Conservation (phyloP, 1,140 invertebrate genomes). For the Metopolophium dirhodum region DNA sequence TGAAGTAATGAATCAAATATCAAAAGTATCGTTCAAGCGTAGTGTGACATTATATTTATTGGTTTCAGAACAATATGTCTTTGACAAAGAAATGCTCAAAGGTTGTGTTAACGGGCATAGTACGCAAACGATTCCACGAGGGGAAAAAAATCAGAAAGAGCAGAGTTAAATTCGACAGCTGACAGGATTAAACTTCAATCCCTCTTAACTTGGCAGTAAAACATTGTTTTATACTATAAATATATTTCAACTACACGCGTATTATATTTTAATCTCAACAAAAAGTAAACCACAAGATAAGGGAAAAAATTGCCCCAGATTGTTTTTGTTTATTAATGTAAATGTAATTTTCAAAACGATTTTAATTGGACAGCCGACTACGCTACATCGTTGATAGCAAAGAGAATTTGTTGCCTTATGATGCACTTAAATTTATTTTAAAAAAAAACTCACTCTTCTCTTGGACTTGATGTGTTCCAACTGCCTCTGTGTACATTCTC, state of each 20-base stretch:
- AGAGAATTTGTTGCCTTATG: background rate
- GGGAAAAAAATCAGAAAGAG: background rate
- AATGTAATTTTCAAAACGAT: background rate
- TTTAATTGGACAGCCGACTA: background rate
- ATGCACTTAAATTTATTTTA: background rate
- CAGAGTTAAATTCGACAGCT: background rate
- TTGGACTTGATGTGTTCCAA: constrained; percentile 92
- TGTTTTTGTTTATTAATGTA: background rate
- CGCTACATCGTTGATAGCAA: background rate
- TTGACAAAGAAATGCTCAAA: background rate
- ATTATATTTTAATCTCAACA: background rate
- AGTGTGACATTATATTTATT: background rate
- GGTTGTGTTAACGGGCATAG: background rate
- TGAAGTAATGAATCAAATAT: background rate
- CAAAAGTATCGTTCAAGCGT: background rate
- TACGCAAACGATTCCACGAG: background rate
- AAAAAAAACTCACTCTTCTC: constrained; percentile 76
- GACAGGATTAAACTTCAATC: constrained; percentile 19
- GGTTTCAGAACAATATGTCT: background rate
- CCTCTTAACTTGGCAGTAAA: background rate
- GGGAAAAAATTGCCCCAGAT: background rate
- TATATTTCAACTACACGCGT: background rate
- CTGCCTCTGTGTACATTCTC: constrained; percentile 88
- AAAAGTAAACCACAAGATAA: background rate
- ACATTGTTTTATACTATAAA: background rate